Percentiles rank a stretch among this genome's conserved stretches.
Evolutionary conservation across 2,113 vertebrate species (phyloP).

Genomic region (Riparia riparia): DNA sequence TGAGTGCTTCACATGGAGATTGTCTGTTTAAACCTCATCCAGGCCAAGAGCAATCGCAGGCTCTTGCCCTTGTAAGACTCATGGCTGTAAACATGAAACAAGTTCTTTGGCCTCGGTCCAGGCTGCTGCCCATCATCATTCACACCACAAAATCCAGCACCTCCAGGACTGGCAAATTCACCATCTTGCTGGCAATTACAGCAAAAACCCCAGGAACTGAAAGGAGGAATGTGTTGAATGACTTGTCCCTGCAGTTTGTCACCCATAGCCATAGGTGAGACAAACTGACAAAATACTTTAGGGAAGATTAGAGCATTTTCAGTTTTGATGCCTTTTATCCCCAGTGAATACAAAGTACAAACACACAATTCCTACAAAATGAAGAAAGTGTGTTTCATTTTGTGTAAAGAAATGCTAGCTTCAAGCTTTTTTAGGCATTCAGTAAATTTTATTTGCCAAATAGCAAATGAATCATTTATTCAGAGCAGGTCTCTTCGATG

Average conservation of each 20-base stretch:
- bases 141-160: not conserved
- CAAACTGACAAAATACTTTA: not conserved
- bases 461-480: not conserved
- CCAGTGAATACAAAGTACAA: not conserved
- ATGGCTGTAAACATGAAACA: not conserved
- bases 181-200: not conserved
- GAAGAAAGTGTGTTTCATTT: not conserved
- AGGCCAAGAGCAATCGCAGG: not conserved
- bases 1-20: not conserved
- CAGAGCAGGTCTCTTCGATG: not conserved
- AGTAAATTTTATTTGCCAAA: slow-evolving; percentile 24
- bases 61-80: not conserved
- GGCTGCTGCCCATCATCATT: slow-evolving; percentile 7
- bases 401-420: not conserved
- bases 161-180: not conserved
- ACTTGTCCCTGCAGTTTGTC: not conserved
- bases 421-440: not conserved
- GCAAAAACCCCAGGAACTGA: not conserved
- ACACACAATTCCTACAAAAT: not conserved
- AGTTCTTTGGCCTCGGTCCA: not conserved
- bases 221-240: not conserved
- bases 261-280: not conserved
- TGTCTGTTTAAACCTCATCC: slow-evolving; percentile 21
- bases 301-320: not conserved
- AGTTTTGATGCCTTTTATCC: not conserved